phyloP scores from a whole-genome alignment of 2,888 invertebrate species.

The Nymphalis c-album region DNA sequence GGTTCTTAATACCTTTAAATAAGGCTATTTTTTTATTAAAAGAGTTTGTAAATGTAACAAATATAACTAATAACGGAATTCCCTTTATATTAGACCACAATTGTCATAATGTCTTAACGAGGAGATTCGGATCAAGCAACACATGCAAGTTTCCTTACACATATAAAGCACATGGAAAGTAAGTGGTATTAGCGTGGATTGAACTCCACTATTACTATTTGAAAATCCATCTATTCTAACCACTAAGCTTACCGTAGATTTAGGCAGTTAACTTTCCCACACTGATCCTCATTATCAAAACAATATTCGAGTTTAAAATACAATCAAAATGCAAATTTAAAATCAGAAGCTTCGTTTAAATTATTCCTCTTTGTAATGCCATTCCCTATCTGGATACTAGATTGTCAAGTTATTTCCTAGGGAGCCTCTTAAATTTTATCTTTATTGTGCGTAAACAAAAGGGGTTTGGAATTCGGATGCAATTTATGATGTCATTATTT shows the following conservation, averaged over 20 bases:
- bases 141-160: too few relatives aligned
- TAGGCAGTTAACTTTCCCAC: conserved; percentile 4
- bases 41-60: too few relatives aligned
- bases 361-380: conserved; percentile 22
- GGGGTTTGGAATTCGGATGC: conserved; percentile 11
- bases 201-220: too few relatives aligned
- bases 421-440: conserved; percentile 31
- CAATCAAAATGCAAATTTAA: conserved; percentile 24
- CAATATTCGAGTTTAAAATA: conserved; percentile 7
- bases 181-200: too few relatives aligned
- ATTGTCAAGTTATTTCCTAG: conserved; percentile 29
- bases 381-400: conserved; percentile 29
- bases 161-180: too few relatives aligned
- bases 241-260: background rate
- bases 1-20: too few relatives aligned
- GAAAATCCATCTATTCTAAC: too few relatives aligned
- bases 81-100: too few relatives aligned
- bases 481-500: conserved; percentile 26
- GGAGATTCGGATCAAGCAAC: too few relatives aligned
- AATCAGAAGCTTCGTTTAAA: conserved; percentile 18
- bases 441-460: conserved; percentile 25
- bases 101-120: too few relatives aligned
- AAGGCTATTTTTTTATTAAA: too few relatives aligned
- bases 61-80: too few relatives aligned
- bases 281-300: conserved; percentile 8